Conservation (phyloP, 2,888 invertebrate species). For the Leptinotarsa juncta region DNA sequence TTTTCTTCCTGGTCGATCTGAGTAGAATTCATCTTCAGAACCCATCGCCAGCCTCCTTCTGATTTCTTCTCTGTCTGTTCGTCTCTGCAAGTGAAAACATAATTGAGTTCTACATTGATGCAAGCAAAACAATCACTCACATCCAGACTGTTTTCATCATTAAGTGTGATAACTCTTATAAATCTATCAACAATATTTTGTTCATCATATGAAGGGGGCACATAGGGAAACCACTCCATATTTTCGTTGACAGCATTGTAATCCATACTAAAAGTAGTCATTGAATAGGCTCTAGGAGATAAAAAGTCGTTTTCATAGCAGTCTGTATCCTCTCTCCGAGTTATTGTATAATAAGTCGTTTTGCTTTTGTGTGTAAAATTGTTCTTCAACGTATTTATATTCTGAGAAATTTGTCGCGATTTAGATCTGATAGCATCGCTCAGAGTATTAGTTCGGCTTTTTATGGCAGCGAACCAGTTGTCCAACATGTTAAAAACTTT, state of each 20-base stretch:
- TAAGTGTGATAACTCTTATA: slow-evolving; percentile 68
- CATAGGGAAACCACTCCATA: slow-evolving; percentile 65
- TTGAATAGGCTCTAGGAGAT: slow-evolving; percentile 70
- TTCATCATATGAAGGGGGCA: slow-evolving; percentile 66
- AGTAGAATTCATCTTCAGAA: slow-evolving; percentile 78
- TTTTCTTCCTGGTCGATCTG: slow-evolving; percentile 81
- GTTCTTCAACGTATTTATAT: slow-evolving; percentile 60
- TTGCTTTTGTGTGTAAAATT: slow-evolving; percentile 61
- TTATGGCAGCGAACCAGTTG: slow-evolving; percentile 64
- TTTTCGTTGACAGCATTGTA: slow-evolving; percentile 69
- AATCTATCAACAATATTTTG: slow-evolving; percentile 71
- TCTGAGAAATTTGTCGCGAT: slow-evolving; percentile 60
- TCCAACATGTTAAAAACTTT: slow-evolving; percentile 64
- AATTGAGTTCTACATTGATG: slow-evolving; percentile 4
- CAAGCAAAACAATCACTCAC: slow-evolving; percentile 44
- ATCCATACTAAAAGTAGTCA: slow-evolving; percentile 65
- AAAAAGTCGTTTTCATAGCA: slow-evolving; percentile 65
- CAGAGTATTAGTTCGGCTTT: slow-evolving; percentile 65
- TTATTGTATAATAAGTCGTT: slow-evolving; percentile 59
- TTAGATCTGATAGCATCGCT: slow-evolving; percentile 63
- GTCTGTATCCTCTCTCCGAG: slow-evolving; percentile 59
- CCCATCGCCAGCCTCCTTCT: slow-evolving; percentile 89
- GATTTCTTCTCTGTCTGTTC: slow-evolving; percentile 93
- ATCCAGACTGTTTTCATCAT: slow-evolving; percentile 63
- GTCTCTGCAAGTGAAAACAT: slow-evolving; percentile 73